Evolutionary conservation across 2,113 vertebrate species (phyloP).

Genomic region (Rhinopomastus cyanomelas): DNA sequence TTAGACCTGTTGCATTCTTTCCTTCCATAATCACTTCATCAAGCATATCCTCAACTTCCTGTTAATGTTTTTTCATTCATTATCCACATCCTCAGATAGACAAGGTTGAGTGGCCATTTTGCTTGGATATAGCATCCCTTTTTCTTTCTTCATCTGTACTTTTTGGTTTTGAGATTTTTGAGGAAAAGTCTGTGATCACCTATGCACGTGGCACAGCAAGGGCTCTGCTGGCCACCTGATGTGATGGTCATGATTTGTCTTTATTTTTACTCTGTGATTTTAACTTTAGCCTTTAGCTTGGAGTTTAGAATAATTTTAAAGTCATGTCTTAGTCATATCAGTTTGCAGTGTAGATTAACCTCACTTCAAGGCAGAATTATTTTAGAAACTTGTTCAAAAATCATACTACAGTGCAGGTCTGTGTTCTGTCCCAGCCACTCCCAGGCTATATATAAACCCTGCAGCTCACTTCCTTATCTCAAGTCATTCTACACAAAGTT

Average conservation of each 20-base stretch:
- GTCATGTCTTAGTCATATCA: background rate
- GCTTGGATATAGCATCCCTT: background rate
- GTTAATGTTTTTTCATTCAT: background rate
- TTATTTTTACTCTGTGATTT: background rate
- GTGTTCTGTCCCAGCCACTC: background rate
- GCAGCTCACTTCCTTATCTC: background rate
- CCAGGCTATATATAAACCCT: background rate
- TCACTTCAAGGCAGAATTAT: constrained; percentile 15
- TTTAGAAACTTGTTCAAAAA: constrained; percentile 26
- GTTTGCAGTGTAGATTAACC: constrained; percentile 8
- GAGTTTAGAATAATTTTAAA: background rate
- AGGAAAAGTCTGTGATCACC: background rate
- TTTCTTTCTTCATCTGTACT: background rate
- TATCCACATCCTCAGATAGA: background rate
- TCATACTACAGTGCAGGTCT: background rate
- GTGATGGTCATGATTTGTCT: background rate
- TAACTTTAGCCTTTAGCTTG: background rate
- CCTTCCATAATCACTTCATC: background rate
- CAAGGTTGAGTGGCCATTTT: background rate
- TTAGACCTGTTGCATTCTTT: background rate
- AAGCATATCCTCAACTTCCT: background rate
- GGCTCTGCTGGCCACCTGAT: background rate
- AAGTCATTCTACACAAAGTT: background rate
- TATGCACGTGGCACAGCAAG: background rate
- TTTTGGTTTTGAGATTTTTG: background rate